Base-by-base conservation (phyloP, 2,888 invertebrate genomes). In the Desoria tigrina region DNA sequence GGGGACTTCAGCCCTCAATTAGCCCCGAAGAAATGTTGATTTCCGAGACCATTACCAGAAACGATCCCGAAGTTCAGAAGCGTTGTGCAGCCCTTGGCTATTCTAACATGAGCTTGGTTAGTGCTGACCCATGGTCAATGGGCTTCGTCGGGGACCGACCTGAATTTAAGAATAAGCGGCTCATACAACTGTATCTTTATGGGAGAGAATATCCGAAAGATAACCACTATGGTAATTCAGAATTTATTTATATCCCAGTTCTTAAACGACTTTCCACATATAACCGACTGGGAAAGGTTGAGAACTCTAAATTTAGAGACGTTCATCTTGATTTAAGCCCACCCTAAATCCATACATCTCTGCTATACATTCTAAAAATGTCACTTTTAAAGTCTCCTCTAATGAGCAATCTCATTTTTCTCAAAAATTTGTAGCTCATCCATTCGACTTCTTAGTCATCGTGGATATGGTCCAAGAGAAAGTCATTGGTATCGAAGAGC, bases 391-490 rank as follows among this genome's bases (percentile, higher is more conserved):
- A n/a, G n/a, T n/a, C n/a, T n/a, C n/a, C n/a, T n/a, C n/a, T n/a
- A n/a, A n/a, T n/a, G n/a, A n/a, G n/a, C n/a, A n/a, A n/a, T n/a
- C n/a, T n/a, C n/a, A n/a, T n/a, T n/a, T n/a, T n/a, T n/a, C n/a
- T n/a, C n/a, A n/a, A n/a, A n/a, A n/a, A n/a, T 37, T 18, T 49
- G 1, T 24, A 68, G 70, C 70, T 18, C 70, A 67, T 53, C 70
- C 70, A 16, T 63, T 70, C 27, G 70, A 67, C 37, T 70, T 70
- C 24, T 32, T 62, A 0, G 65, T 61, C 2, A 39, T 67, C 2
- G 55, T 59, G 11, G 67, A 67, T 24, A 21, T 62, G 6, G 3
- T 58, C 21, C 42, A 45, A 1, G 6, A 45, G 14, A 42, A 54
- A 21, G 60, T 70, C 1, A 49, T 70, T 18, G 49, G 42, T 24